phyloP scores from a whole-genome alignment of 2,113 vertebrate genomes.

The Pyxicephalus adspersus region DNA sequence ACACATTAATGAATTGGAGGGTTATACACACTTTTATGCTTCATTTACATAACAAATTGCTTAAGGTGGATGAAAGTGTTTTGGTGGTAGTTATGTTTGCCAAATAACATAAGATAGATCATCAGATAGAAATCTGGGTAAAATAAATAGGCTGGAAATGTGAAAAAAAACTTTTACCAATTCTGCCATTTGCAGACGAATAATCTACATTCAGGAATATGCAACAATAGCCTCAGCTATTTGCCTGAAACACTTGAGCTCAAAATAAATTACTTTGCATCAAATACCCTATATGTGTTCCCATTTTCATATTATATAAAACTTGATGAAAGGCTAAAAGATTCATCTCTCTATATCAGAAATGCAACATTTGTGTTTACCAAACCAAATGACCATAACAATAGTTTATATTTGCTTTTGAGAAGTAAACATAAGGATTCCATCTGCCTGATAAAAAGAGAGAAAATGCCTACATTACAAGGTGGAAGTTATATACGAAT shows the following conservation, averaged over 20 bases:
- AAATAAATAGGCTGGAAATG: constrained; percentile 65
- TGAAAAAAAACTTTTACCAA: constrained; percentile 58
- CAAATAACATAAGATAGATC: too few species aligned
- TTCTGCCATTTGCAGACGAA: constrained; percentile 59
- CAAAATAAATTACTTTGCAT: constrained; percentile 60
- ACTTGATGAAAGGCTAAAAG: constrained; percentile 9
- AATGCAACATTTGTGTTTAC: constrained; percentile 29
- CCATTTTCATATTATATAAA: constrained; percentile 14
- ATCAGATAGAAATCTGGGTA: constrained; percentile 60
- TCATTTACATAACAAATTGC: constrained; percentile 62
- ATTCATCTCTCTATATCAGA: neutral
- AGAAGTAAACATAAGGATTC: constrained; percentile 64
- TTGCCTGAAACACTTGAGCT: constrained; percentile 60
- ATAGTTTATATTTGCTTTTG: constrained; percentile 62
- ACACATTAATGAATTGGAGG: constrained; percentile 62
- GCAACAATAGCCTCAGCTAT: constrained; percentile 58
- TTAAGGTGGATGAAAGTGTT: constrained; percentile 60
- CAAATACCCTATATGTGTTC: constrained; percentile 59
- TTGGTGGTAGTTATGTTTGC: constrained; percentile 62
- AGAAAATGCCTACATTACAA: constrained; percentile 59
- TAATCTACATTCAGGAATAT: constrained; percentile 58
- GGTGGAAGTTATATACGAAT: constrained; percentile 40
- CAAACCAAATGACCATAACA: constrained; percentile 59
- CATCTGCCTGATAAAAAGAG: constrained; percentile 61
- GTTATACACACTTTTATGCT: constrained; percentile 59